Conservation (phyloP, 1,140 invertebrate species). For the Lithobius niger region DNA sequence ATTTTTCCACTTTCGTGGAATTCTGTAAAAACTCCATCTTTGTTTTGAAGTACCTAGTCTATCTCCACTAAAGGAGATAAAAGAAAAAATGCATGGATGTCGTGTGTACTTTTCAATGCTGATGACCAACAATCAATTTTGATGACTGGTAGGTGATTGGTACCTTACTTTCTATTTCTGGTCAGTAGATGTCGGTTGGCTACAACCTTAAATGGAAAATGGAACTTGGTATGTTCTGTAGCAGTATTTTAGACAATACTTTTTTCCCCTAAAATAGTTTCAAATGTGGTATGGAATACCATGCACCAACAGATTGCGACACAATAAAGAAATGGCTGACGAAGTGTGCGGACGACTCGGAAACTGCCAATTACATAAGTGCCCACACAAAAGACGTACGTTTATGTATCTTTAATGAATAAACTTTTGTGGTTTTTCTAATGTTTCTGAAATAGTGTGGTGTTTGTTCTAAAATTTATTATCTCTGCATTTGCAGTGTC, state of each 20-base stretch:
- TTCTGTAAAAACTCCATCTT: too few relatives aligned
- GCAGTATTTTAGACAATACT: slow-evolving; percentile 15
- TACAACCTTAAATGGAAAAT: too few relatives aligned
- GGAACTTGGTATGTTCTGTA: too few relatives aligned
- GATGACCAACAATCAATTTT: too few relatives aligned
- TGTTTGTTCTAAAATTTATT: slow-evolving; percentile 9
- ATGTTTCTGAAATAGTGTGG: neutral
- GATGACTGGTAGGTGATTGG: too few relatives aligned
- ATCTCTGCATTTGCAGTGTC: slow-evolving; percentile 52
- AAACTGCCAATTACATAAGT: slow-evolving; percentile 44
- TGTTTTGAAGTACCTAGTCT: too few relatives aligned
- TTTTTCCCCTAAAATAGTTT: slow-evolving; percentile 25
- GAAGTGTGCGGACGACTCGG: slow-evolving; percentile 46
- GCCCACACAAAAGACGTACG: slow-evolving; percentile 32
- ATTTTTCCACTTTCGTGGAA: too few relatives aligned
- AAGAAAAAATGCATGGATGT: too few relatives aligned
- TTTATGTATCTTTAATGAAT: slow-evolving; percentile 61
- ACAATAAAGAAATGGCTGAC: slow-evolving; percentile 43
- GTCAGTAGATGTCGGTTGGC: too few relatives aligned
- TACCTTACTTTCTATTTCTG: too few relatives aligned
- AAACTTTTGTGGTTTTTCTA: slow-evolving; percentile 3
- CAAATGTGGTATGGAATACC: slow-evolving; percentile 40
- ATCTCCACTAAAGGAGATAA: too few relatives aligned
- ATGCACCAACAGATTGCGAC: slow-evolving; percentile 43
- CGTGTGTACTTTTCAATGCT: too few relatives aligned